Percentiles rank a stretch among this genome's conserved stretches.
Evolutionary conservation across 2,888 invertebrate species (phyloP).

Genomic region (Entomobrya proxima): DNA sequence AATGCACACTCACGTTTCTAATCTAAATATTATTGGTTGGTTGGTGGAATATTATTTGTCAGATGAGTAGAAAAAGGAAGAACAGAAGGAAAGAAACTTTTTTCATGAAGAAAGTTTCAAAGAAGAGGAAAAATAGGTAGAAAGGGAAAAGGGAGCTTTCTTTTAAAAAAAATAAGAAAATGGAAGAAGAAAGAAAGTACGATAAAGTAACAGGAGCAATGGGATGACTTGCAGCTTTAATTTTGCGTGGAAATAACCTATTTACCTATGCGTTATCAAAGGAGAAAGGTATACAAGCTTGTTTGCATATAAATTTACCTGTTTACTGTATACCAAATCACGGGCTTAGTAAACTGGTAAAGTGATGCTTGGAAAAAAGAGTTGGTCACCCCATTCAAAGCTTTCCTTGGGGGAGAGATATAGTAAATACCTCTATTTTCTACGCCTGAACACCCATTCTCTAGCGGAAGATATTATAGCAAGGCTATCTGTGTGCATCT

Average conservation of each 20-base stretch:
- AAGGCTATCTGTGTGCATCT: background rate
- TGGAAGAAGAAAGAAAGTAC: background rate
- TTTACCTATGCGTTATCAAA: background rate
- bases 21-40: slow-evolving; percentile 44
- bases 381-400: background rate
- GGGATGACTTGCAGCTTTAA: background rate
- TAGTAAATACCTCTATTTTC: too few relatives aligned
- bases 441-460: too few relatives aligned
- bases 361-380: background rate
- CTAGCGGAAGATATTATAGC: too few relatives aligned
- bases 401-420: background rate
- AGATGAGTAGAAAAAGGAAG: slow-evolving; percentile 26
- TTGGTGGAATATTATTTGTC: slow-evolving; percentile 18
- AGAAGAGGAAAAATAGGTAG: too few relatives aligned
- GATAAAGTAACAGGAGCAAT: slow-evolving; percentile 11
- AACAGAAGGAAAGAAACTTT: slow-evolving; percentile 25
- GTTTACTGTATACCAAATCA: slow-evolving; percentile 4
- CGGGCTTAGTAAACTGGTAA: background rate
- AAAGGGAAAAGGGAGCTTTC: background rate
- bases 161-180: slow-evolving; percentile 4
- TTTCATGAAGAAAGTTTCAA: slow-evolving; percentile 26
- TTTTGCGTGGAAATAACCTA: slow-evolving; percentile 2
- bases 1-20: slow-evolving; percentile 8
- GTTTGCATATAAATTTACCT: background rate
- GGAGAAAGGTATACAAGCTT: background rate